These are phyloP conservation scores for Gastrophryne carolinensis DNA, from an alignment of 2,797 vertebrate genomes.

Conservation along the genomic window DNA sequence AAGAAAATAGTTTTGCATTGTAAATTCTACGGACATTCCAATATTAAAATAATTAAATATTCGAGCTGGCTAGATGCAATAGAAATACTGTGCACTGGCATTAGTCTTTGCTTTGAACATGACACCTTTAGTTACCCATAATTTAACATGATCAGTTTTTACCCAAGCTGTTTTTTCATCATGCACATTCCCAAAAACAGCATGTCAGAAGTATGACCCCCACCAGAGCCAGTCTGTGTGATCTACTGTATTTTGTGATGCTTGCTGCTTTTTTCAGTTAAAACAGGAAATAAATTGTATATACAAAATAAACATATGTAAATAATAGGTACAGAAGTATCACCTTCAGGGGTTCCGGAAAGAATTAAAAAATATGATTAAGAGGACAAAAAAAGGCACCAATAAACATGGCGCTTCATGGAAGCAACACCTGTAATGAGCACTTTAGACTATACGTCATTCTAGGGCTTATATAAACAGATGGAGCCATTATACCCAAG, in stretches of 20 bases:
- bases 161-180: neutral
- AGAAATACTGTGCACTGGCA: conserved; percentile 7
- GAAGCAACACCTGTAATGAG: neutral
- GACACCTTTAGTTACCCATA: neutral
- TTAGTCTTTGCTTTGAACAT: conserved; percentile 4
- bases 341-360: conserved; percentile 12
- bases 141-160: neutral
- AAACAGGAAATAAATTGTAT: conserved; percentile 24
- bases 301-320: conserved; percentile 49
- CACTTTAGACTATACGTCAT: neutral
- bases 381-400: conserved; percentile 41
- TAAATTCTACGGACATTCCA: neutral
- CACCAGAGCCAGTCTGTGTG: conserved; percentile 43
- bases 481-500: neutral
- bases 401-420: conserved; percentile 10
- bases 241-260: conserved; percentile 12
- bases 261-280: conserved; percentile 4
- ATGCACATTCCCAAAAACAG: neutral
- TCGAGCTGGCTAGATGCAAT: neutral
- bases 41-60: neutral
- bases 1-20: neutral
- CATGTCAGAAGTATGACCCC: neutral
- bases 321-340: conserved; percentile 32
- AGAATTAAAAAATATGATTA: conserved; percentile 4
- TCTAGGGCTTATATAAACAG: conserved; percentile 20